These are phyloP conservation scores for Thamnophis elegans DNA, from an alignment of 2,797 vertebrate genomes.

Conservation along the genomic window DNA sequence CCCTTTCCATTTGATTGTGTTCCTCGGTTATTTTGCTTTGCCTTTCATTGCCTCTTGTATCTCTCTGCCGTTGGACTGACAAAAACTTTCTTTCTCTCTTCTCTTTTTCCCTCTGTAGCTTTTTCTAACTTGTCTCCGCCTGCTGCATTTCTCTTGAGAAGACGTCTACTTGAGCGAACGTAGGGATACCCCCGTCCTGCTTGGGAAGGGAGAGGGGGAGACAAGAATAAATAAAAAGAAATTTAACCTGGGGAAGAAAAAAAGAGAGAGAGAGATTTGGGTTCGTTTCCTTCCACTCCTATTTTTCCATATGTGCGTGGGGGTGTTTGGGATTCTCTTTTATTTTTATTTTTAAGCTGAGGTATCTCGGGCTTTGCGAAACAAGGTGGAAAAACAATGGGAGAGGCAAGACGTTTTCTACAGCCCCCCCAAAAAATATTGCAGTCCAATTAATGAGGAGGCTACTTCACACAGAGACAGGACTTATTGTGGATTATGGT, in stretches of 20 bases:
- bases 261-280: constrained; percentile 60
- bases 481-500: not conserved
- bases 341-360: constrained; percentile 50
- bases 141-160: constrained; percentile 84
- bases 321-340: constrained; percentile 34
- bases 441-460: constrained; percentile 48
- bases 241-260: constrained; percentile 29
- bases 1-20: constrained; percentile 45
- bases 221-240: constrained; percentile 37
- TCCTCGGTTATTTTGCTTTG: constrained; percentile 51
- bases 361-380: constrained; percentile 67
- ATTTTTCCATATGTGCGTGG: constrained; percentile 67
- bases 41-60: constrained; percentile 56
- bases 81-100: constrained; percentile 79
- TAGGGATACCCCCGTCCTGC: constrained; percentile 81
- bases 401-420: constrained; percentile 8
- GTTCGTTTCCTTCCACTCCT: constrained; percentile 16
- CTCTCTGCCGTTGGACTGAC: constrained; percentile 67
- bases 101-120: constrained; percentile 80
- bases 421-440: constrained; percentile 12
- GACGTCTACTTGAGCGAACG: constrained; percentile 90
- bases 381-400: constrained; percentile 48
- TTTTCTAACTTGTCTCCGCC: constrained; percentile 98
- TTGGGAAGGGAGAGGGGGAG: constrained; percentile 60
- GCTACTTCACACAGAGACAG: constrained; percentile 25